These are phyloP conservation scores for Mantis religiosa DNA, from an alignment of 2,888 invertebrate species.

Conservation along the genomic window DNA sequence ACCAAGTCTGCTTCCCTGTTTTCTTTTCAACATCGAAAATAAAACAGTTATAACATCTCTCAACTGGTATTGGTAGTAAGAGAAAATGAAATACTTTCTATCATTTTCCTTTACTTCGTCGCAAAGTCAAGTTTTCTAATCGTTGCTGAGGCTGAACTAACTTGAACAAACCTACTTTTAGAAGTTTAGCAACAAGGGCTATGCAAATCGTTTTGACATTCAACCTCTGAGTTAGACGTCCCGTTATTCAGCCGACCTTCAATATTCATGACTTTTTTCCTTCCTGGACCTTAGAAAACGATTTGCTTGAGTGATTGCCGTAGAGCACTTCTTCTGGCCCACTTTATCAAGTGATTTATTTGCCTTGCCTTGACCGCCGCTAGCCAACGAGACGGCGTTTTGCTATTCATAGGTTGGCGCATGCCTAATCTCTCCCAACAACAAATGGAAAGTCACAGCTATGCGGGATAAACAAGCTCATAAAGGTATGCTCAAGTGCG, in stretches of 20 bases:
- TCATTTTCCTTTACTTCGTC: too few species aligned
- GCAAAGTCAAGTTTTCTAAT: too few species aligned
- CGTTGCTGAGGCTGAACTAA: too few species aligned
- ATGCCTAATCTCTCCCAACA: not conserved
- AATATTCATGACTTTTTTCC: not conserved
- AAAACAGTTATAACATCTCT: too few species aligned
- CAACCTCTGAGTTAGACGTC: too few species aligned
- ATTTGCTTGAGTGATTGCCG: not conserved
- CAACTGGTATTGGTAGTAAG: too few species aligned
- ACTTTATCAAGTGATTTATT: not conserved
- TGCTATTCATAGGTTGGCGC: not conserved
- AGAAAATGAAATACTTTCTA: too few species aligned
- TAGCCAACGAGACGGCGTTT: not conserved
- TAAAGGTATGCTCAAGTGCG: not conserved
- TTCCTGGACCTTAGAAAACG: not conserved
- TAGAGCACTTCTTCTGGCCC: not conserved
- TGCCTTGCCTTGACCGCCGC: not conserved
- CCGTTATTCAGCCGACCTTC: not conserved
- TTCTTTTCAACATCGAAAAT: too few species aligned
- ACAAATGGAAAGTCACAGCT: not conserved
- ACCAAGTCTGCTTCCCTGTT: too few species aligned
- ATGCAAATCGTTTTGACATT: too few species aligned
- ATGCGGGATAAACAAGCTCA: not conserved
- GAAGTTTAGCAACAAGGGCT: too few species aligned
- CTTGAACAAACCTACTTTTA: too few species aligned